Evolutionary conservation across 2,888 invertebrate species (phyloP).

Genomic region (Trisateles emortualis): DNA sequence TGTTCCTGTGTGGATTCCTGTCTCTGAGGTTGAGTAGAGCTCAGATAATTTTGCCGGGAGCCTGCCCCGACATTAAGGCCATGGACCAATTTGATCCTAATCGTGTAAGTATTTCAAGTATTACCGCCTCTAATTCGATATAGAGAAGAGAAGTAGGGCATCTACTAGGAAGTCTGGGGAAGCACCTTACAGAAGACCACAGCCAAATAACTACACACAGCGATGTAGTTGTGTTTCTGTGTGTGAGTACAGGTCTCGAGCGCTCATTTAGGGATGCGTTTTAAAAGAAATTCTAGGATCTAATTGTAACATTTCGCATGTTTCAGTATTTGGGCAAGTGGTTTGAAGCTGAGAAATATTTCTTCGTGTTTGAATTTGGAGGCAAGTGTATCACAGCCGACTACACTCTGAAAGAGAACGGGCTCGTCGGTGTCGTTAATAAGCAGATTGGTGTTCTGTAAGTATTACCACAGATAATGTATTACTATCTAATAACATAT

Average conservation of each 20-base stretch:
- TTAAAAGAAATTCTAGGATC: too few relatives aligned
- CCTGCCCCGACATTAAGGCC: constrained; percentile 88
- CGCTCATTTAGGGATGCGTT: too few relatives aligned
- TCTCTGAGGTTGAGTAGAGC: constrained; percentile 58
- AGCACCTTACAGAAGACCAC: too few relatives aligned
- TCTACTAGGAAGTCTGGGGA: too few relatives aligned
- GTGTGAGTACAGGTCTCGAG: too few relatives aligned
- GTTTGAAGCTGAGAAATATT: constrained; percentile 93
- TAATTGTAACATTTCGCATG: constrained; percentile 16
- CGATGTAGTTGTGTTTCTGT: too few relatives aligned
- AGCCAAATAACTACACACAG: too few relatives aligned
- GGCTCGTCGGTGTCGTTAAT: constrained; percentile 80
- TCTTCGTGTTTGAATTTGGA: constrained; percentile 91
- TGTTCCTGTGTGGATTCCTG: constrained; percentile 73
- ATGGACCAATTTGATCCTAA: constrained; percentile 87
- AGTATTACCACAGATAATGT: constrained; percentile 54
- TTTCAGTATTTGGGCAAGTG: constrained; percentile 91
- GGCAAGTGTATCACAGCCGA: constrained; percentile 91
- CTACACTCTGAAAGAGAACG: constrained; percentile 82
- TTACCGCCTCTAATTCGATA: too few relatives aligned
- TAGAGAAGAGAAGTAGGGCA: too few relatives aligned
- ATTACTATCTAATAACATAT: too few relatives aligned
- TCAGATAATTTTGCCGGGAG: constrained; percentile 89
- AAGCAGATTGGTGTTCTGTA: constrained; percentile 76
- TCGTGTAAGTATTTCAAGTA: constrained; percentile 74